phyloP scores from a whole-genome alignment of 2,797 vertebrate genomes.

The Heterohyrax brucei region DNA sequence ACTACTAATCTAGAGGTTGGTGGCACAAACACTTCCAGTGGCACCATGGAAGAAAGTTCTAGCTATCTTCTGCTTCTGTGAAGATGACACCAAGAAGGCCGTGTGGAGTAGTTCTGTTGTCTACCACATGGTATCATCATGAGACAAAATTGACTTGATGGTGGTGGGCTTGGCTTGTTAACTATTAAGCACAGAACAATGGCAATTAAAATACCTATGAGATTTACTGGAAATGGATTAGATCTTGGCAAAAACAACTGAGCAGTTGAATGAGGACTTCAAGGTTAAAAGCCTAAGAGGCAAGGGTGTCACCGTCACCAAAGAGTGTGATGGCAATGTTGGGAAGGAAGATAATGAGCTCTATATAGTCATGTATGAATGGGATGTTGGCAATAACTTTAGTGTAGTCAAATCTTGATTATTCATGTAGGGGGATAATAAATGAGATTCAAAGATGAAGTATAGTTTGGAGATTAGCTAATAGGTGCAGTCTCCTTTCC shows the following conservation, averaged over 20 bases:
- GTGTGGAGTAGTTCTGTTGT: neutral
- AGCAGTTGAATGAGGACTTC: neutral
- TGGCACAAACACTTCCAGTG: neutral
- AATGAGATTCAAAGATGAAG: conserved; percentile 67
- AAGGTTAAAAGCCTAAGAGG: neutral
- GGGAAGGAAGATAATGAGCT: neutral
- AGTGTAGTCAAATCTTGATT: conserved; percentile 63
- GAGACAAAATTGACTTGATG: neutral
- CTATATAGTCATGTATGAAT: conserved; percentile 26
- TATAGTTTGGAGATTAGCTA: conserved; percentile 67
- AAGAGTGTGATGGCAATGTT: neutral
- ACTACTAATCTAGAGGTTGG: neutral
- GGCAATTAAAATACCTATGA: neutral
- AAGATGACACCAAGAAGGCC: neutral
- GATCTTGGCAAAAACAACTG: neutral
- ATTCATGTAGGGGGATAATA: conserved; percentile 61
- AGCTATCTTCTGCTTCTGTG: neutral
- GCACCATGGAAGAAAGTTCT: neutral
- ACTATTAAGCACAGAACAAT: neutral
- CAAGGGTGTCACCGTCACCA: neutral
- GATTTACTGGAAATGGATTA: neutral
- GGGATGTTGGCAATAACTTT: conserved; percentile 53
- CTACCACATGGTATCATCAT: neutral
- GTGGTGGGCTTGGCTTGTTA: neutral
- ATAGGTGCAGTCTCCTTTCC: conserved; percentile 54